phyloP scores from a whole-genome alignment of 2,797 vertebrate species.

The Heliangelus exortis region DNA sequence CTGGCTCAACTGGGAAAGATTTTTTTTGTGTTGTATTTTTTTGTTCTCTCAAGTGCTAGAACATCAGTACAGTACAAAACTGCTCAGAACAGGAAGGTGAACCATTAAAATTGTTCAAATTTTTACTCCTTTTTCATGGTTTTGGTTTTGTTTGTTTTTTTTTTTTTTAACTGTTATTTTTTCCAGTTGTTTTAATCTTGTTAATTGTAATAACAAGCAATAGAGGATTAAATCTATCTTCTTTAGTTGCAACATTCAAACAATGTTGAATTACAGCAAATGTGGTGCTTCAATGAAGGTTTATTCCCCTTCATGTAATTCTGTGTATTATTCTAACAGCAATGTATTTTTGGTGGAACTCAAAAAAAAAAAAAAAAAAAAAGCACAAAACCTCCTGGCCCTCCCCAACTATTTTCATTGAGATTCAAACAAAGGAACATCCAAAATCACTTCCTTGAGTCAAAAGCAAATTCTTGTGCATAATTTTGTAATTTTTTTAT shows the following conservation, averaged over 20 bases:
- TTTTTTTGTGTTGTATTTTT: not conserved
- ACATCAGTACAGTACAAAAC: not conserved
- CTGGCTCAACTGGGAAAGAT: not conserved
- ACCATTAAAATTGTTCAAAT: not conserved
- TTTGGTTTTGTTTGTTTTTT: too few relatives aligned
- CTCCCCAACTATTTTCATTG: not conserved
- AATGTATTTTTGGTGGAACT: fast-evolving
- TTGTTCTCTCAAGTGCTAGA: not conserved
- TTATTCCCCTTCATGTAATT: not conserved
- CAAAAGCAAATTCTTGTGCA: not conserved
- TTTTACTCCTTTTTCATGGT: not conserved
- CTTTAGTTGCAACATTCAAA: not conserved
- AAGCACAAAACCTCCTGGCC: too few relatives aligned
- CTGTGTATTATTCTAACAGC: not conserved
- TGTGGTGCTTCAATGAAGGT: not conserved
- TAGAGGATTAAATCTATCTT: not conserved
- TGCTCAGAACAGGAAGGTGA: not conserved
- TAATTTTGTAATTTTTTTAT: not conserved
- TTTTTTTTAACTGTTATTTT: not conserved
- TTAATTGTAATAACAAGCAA: not conserved
- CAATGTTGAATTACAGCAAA: not conserved
- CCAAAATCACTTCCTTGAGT: not conserved
- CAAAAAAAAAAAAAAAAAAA: not conserved
- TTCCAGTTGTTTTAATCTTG: not conserved
- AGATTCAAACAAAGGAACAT: not conserved